These are phyloP conservation scores for Gymnorhina tibicen DNA, from an alignment of 2,113 vertebrate genomes.

Conservation along the genomic window DNA sequence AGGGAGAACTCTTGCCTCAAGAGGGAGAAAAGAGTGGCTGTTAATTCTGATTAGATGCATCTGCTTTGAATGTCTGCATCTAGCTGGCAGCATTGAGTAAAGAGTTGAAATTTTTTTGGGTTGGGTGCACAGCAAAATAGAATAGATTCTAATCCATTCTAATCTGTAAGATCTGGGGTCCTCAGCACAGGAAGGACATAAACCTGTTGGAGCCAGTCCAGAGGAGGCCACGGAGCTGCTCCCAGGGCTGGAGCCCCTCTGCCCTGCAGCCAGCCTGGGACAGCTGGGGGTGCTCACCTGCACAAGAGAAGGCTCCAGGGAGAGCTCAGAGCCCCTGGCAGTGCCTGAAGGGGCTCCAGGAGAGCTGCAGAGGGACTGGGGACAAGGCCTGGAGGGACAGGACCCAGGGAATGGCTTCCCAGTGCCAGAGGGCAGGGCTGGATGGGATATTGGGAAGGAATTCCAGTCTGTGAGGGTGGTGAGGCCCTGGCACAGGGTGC, in stretches of 20 bases:
- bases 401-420: not conserved
- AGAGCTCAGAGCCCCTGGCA: too few relatives aligned
- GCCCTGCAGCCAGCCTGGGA: not conserved
- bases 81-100: fast-evolving
- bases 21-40: fast-evolving
- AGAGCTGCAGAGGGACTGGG: too few relatives aligned
- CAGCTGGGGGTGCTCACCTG: not conserved
- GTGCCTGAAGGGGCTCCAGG: too few relatives aligned
- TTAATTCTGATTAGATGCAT: fast-evolving
- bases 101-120: fast-evolving
- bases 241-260: not conserved
- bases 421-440: not conserved
- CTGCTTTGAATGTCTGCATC: fast-evolving
- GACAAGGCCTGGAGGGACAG: not conserved
- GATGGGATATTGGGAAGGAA: not conserved
- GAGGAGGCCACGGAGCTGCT: not conserved
- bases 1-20: not conserved
- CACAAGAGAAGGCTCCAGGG: not conserved
- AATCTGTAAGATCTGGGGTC: fast-evolving
- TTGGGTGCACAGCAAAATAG: not conserved
- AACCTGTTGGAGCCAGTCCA: fast-evolving
- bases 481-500: not conserved
- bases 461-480: not conserved
- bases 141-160: not conserved
- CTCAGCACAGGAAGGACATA: fast-evolving